Conservation (phyloP, 1,140 invertebrate species). For the Catajapyx aquilonaris region DNA sequence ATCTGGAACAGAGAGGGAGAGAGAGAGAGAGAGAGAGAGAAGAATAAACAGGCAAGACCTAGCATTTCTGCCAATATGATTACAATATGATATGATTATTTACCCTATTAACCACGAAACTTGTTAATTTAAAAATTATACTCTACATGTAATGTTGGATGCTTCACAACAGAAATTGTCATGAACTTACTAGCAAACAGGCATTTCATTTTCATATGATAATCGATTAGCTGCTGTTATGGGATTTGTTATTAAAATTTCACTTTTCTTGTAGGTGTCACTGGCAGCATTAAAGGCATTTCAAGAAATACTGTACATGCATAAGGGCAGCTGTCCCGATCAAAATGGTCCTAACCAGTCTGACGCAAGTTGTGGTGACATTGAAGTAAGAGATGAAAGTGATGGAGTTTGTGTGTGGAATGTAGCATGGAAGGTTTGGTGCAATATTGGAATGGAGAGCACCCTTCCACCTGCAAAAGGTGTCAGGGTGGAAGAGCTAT, state of each 20-base stretch:
- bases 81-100: no score
- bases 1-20: no score
- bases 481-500: constrained; percentile 32
- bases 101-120: no score
- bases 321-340: background rate
- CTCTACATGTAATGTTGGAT: no score
- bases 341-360: background rate
- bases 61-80: no score
- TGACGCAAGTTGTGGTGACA: background rate
- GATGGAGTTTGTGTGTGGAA: constrained; percentile 36
- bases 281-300: constrained; percentile 85
- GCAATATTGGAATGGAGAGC: constrained; percentile 59
- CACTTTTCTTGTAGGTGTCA: constrained; percentile 37
- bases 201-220: no score
- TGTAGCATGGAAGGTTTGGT: constrained; percentile 64
- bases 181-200: no score
- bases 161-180: no score
- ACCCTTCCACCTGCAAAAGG: constrained; percentile 39
- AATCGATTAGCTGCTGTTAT: no score
- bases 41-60: no score
- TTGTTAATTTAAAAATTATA: no score
- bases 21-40: no score
- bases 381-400: background rate
- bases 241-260: background rate
- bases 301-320: constrained; percentile 66